A percentile compares a stretch with the other conserved stretches of the same genome.
Evolutionary conservation across 2,888 invertebrate species (phyloP).

Genomic region (Calliphora vomitoria): DNA sequence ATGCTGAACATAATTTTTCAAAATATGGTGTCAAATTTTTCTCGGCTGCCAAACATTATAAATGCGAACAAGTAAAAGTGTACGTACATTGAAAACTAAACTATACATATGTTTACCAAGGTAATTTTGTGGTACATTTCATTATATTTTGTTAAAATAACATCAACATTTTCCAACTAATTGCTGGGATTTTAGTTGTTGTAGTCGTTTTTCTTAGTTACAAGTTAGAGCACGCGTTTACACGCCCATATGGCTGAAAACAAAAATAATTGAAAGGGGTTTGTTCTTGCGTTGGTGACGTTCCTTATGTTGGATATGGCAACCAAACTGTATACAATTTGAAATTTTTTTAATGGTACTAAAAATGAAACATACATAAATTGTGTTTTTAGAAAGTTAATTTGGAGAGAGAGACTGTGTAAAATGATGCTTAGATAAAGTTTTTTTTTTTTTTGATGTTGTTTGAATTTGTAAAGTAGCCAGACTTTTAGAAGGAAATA

Average conservation of each 20-base stretch:
- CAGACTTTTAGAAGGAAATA: neutral
- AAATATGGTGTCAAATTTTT: slow-evolving; percentile 65
- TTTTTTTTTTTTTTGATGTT: neutral
- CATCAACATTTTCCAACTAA: slow-evolving; percentile 50
- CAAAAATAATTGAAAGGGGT: slow-evolving; percentile 43
- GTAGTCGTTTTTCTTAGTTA: slow-evolving; percentile 42
- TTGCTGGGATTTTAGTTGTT: slow-evolving; percentile 36
- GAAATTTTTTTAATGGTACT: neutral
- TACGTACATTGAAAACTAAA: neutral
- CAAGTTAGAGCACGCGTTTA: slow-evolving; percentile 61
- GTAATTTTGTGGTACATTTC: slow-evolving; percentile 47
- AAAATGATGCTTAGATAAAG: slow-evolving; percentile 50
- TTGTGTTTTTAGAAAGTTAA: slow-evolving; percentile 49
- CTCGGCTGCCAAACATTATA: slow-evolving; percentile 7
- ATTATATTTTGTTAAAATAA: neutral
- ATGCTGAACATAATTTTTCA: slow-evolving; percentile 59
- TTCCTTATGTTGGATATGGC: neutral
- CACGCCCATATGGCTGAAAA: slow-evolving; percentile 62
- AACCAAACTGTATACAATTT: slow-evolving; percentile 1
- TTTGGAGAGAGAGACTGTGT: slow-evolving; percentile 46
- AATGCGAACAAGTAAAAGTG: neutral
- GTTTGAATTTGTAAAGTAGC: slow-evolving; percentile 10
- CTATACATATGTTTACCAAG: slow-evolving; percentile 25
- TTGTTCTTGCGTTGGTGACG: neutral
- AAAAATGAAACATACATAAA: neutral